Evolutionary conservation across 2,113 vertebrate genomes (phyloP).

Genomic region (Rostratula benghalensis): DNA sequence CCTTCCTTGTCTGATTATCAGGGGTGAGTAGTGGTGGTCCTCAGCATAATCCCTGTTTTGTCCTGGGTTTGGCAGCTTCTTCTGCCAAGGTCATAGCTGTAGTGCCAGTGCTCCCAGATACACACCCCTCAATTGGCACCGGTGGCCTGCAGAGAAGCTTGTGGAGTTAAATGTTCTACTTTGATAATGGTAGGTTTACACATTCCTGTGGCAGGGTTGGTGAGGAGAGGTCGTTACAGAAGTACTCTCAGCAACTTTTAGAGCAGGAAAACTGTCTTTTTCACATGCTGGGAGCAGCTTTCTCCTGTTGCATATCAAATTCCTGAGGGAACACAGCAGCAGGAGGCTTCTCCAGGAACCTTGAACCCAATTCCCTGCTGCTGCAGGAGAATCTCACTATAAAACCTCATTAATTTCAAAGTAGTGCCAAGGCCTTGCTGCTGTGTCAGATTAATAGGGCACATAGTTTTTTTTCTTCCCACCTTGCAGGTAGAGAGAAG

Average conservation of each 20-base stretch:
- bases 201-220: fast-evolving
- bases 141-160: not conserved
- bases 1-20: not conserved
- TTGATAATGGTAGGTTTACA: not conserved
- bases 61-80: not conserved
- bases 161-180: not conserved
- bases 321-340: not conserved
- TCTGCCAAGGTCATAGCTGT: not conserved
- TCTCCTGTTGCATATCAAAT: not conserved
- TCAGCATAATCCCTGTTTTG: not conserved
- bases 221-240: not conserved
- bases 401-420: not conserved
- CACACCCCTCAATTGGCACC: fast-evolving
- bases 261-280: not conserved
- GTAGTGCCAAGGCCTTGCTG: not conserved
- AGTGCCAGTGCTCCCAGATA: not conserved
- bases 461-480: not conserved
- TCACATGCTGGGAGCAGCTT: not conserved
- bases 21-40: not conserved
- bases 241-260: not conserved
- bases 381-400: not conserved
- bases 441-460: not conserved
- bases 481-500: not conserved
- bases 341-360: not conserved
- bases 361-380: not conserved